phyloP scores from a whole-genome alignment of 2,113 vertebrate genomes.

The Eublepharis macularius region DNA sequence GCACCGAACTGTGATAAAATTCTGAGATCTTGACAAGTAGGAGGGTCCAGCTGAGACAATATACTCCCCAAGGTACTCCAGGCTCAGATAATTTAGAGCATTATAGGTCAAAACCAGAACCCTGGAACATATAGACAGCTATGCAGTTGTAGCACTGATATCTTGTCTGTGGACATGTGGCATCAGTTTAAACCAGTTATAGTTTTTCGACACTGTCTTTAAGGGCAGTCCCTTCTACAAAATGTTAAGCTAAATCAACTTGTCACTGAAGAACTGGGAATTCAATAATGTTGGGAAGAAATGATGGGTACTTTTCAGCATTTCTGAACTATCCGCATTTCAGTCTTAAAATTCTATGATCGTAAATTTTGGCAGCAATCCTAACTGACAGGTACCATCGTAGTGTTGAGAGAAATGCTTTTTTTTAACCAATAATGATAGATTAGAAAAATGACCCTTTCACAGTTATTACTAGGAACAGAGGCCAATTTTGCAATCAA shows the following conservation, averaged over 20 bases:
- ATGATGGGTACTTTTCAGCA: neutral
- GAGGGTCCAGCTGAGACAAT: too few relatives aligned
- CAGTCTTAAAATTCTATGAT: neutral
- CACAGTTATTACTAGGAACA: neutral
- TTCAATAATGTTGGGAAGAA: neutral
- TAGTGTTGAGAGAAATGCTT: neutral
- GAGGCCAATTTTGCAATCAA: constrained; percentile 19
- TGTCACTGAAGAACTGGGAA: neutral
- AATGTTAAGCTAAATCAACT: neutral
- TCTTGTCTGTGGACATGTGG: too few relatives aligned
- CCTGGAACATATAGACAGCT: too few relatives aligned
- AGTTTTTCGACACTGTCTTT: too few relatives aligned
- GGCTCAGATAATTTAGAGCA: too few relatives aligned
- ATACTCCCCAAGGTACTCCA: too few relatives aligned
- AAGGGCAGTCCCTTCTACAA: too few relatives aligned
- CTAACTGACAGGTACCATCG: neutral
- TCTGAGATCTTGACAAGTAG: too few relatives aligned
- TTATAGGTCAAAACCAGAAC: too few relatives aligned
- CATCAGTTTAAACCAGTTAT: too few relatives aligned
- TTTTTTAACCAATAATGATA: neutral
- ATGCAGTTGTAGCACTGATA: too few relatives aligned
- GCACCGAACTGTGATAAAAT: too few relatives aligned
- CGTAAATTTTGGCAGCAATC: neutral
- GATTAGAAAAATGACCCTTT: constrained; percentile 9
- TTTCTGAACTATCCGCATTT: neutral